Evolutionary conservation across 2,888 invertebrate species (phyloP).

Genomic region (Odontothrips loti): DNA sequence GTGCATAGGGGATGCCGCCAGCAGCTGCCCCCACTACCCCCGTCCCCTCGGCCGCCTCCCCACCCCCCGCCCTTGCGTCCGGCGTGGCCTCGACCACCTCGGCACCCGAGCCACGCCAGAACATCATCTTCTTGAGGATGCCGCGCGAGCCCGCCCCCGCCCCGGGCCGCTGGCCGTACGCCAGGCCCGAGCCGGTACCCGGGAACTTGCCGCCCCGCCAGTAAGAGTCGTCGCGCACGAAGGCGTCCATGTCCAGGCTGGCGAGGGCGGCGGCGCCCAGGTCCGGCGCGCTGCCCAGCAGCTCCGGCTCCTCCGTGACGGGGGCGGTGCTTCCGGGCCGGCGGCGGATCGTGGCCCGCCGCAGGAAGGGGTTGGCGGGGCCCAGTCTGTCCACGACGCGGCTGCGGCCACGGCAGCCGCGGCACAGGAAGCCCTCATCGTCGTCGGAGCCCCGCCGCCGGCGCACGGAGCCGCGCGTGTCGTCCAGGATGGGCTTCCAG

Average conservation of each 20-base stretch:
- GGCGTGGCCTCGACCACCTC: background rate
- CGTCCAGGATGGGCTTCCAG: conserved; percentile 43
- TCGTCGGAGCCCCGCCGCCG: background rate
- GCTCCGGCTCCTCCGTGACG: background rate
- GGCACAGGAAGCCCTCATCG: background rate
- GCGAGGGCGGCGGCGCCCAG: background rate
- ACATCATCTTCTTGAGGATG: conserved; percentile 26
- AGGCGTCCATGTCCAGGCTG: background rate
- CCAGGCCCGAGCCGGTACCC: conserved; percentile 8
- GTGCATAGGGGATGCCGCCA: background rate
- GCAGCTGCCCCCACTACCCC: background rate
- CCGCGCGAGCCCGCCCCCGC: background rate
- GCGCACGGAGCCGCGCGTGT: conserved; percentile 30
- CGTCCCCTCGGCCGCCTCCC: background rate
- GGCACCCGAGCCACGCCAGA: conserved; percentile 9
- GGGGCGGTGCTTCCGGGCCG: background rate
- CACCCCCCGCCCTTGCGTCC: background rate
- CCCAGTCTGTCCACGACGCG: background rate
- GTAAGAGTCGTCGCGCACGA: conserved; percentile 12
- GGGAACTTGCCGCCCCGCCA: conserved; percentile 23
- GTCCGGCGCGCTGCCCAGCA: conserved; percentile 17
- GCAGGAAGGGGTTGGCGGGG: background rate
- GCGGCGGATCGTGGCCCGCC: background rate
- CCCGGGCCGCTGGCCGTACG: background rate
- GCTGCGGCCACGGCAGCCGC: background rate